A percentile compares a stretch with the other conserved stretches of the same genome.
Conservation (phyloP, 2,888 invertebrate genomes). For the Calliopum simillimum region DNA sequence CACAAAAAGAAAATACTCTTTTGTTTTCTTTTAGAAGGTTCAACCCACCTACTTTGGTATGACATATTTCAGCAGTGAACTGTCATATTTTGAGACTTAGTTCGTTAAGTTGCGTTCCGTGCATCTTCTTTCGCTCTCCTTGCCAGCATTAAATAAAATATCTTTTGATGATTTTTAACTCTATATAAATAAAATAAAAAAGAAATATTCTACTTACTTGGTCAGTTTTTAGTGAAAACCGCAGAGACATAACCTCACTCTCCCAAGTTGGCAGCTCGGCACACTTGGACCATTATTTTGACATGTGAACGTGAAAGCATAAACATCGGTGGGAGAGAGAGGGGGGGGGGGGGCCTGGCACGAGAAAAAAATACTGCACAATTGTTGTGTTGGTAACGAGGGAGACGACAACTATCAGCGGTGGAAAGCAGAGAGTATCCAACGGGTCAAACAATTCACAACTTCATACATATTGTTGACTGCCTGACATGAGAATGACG, state of each 20-base stretch:
- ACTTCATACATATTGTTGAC: conserved; percentile 25
- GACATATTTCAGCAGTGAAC: conserved; percentile 2
- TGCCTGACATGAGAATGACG: conserved; percentile 55
- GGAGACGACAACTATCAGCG: background rate
- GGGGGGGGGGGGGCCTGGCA: background rate
- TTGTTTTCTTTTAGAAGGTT: conserved; percentile 3
- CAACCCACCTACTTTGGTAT: background rate
- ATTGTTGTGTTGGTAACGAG: background rate
- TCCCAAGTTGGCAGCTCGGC: conserved; percentile 23
- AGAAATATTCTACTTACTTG: conserved; percentile 6
- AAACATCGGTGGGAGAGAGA: background rate
- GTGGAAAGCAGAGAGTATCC: background rate
- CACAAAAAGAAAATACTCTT: too few relatives aligned
- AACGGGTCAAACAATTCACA: conserved; percentile 11
- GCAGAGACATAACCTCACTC: conserved; percentile 34
- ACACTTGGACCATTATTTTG: conserved; percentile 29
- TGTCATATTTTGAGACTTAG: conserved; percentile 12
- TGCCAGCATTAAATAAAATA: conserved; percentile 8
- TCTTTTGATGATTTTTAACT: conserved; percentile 34
- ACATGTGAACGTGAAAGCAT: conserved; percentile 8
- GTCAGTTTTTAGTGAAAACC: conserved; percentile 28
- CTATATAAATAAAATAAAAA: conserved; percentile 16
- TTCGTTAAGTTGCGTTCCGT: background rate
- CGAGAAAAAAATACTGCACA: too few relatives aligned
- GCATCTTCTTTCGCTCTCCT: conserved; percentile 23